Base-by-base conservation (phyloP, 37 sponge, comb jelly and placozoan genomes). In the Oscarella lobularis region DNA sequence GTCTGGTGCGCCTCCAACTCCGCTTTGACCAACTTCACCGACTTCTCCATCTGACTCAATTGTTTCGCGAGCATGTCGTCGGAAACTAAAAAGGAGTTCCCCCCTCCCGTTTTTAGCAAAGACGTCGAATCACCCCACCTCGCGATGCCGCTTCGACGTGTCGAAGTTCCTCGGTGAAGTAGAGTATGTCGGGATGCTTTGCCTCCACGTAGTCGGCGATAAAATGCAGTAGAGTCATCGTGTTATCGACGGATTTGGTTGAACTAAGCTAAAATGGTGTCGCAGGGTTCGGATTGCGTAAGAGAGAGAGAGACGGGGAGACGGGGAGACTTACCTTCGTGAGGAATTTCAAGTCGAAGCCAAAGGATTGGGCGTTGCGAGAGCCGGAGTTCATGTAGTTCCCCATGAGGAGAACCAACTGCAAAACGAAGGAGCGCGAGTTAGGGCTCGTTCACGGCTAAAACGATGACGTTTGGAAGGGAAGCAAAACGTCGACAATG, bases 311-410 rank as follows among this genome's bases (percentile, higher is more conserved):
- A n/a, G n/a, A n/a, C n/a, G n/a, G n/a, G n/a, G n/a, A n/a, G n/a
- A n/a, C n/a, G n/a, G n/a, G n/a, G n/a, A n/a, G 74, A 2, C 78
- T 30, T 71, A 89, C 86, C 84, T 95, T 95, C 31, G 92, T 91
- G 27, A 95, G 86, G 85, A 82, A 95, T 83, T 88, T 95, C 33
- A 95, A 78, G 34, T 95, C 92, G 83, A 91, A 95, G 0, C 92
- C 96, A 55, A 76, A 91, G 2, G 92, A 83, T 67, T 91, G 89
- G 35, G 80, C 83, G 75, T 95, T 95, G 35, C 92, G 78, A 4
- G 92, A 91, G 2, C 96, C 96, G 67, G 92, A 79, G 69, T 95
- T 95, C 96, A 95, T 95, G 83, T 95, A 95, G 85, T 95, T 95
- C 36, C 96, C 96, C 79, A 91, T 91, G 76, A 95, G 77, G 29